phyloP scores from a whole-genome alignment of 2,888 invertebrate genomes.

The Tachina grossa region DNA sequence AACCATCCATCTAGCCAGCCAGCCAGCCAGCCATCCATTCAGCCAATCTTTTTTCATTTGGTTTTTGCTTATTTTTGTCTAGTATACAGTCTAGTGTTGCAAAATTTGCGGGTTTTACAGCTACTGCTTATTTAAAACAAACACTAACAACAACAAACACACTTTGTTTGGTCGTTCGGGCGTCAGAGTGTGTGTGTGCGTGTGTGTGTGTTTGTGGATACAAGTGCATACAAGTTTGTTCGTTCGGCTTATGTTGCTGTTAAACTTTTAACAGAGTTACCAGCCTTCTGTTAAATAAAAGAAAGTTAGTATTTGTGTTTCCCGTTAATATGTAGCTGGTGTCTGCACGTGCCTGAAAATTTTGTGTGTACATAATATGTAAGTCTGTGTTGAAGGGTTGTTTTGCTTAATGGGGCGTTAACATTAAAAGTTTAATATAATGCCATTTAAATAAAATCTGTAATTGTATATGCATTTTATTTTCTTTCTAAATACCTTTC shows the following conservation, averaged over 20 bases:
- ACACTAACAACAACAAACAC: slow-evolving; percentile 25
- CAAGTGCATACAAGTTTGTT: slow-evolving; percentile 30
- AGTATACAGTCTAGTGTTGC: slow-evolving; percentile 68
- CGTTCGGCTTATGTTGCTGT: slow-evolving; percentile 45
- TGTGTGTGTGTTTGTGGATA: slow-evolving; percentile 15
- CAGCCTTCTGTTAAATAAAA: slow-evolving; percentile 46
- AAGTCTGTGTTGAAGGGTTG: slow-evolving; percentile 24
- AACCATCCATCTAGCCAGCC: slow-evolving; percentile 31
- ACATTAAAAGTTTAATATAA: slow-evolving; percentile 45
- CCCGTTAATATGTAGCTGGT: neutral
- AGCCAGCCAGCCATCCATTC: slow-evolving; percentile 53
- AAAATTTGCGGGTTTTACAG: slow-evolving; percentile 67
- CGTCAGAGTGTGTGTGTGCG: neutral
- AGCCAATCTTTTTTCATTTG: slow-evolving; percentile 38
- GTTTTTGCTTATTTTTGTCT: slow-evolving; percentile 60
- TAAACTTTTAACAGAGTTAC: slow-evolving; percentile 63
- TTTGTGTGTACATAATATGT: neutral
- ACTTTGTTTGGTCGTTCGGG: slow-evolving; percentile 25
- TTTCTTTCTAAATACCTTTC: neutral
- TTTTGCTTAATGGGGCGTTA: slow-evolving; percentile 64
- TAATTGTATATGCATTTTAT: neutral
- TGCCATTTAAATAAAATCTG: slow-evolving; percentile 11
- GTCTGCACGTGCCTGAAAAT: slow-evolving; percentile 55
- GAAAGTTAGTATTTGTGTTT: slow-evolving; percentile 30
- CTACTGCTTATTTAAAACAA: slow-evolving; percentile 59